phyloP scores from a whole-genome alignment of 2,797 vertebrate species.

The Siniperca scherzeri region DNA sequence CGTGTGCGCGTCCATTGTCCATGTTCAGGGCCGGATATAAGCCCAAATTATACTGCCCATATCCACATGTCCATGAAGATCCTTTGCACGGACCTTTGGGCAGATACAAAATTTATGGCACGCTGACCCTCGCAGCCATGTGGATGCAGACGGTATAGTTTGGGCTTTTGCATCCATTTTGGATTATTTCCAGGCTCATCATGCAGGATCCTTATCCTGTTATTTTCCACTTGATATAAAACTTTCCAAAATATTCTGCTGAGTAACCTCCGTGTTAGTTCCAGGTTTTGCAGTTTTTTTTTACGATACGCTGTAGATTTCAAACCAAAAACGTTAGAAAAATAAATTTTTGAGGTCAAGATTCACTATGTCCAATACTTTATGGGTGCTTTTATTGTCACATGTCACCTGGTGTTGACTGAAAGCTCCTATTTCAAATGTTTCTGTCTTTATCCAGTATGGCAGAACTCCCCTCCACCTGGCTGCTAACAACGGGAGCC shows the following conservation, averaged over 20 bases:
- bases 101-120: neutral
- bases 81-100: neutral
- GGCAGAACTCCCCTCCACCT: slow-evolving; percentile 95
- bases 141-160: neutral
- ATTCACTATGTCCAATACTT: neutral
- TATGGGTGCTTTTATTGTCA: neutral
- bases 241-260: neutral
- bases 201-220: neutral
- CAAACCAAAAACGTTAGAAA: neutral
- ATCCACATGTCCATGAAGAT: neutral
- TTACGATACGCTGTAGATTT: neutral
- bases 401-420: neutral
- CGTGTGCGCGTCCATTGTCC: neutral
- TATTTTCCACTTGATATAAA: neutral
- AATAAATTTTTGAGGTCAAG: neutral
- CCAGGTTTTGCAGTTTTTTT: neutral
- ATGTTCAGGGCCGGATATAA: neutral
- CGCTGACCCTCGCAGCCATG: neutral
- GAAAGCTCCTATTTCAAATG: neutral
- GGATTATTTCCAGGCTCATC: neutral
- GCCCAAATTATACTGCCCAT: neutral
- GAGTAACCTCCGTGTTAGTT: neutral
- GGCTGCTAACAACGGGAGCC: slow-evolving; percentile 93
- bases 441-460: slow-evolving; percentile 81
- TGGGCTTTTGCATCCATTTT: neutral